A percentile compares a stretch with the other conserved stretches of the same genome.
Evolutionary conservation across 2,797 vertebrate species (phyloP).

Genomic region (Poeciliopsis gracilis): DNA sequence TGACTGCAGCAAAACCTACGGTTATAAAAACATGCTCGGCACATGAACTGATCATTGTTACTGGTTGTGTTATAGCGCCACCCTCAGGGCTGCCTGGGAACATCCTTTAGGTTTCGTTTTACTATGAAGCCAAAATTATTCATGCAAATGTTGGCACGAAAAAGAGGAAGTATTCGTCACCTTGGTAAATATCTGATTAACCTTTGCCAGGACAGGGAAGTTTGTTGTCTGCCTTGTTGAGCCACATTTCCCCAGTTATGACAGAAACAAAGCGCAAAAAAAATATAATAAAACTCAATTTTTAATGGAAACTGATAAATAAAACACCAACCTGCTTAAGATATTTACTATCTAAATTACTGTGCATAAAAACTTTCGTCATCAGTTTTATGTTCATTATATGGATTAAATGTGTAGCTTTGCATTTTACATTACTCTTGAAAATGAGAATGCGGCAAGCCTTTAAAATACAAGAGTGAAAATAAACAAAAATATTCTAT

Average conservation of each 20-base stretch:
- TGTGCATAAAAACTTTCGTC: not conserved
- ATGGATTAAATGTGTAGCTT: not conserved
- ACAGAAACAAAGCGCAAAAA: not conserved
- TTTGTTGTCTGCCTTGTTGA: not conserved
- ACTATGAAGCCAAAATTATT: not conserved
- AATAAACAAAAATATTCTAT: not conserved
- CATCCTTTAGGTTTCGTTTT: conserved; percentile 17
- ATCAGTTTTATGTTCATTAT: not conserved
- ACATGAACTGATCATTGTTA: not conserved
- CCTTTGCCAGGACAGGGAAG: not conserved
- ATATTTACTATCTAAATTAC: not conserved
- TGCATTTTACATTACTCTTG: not conserved
- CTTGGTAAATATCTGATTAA: not conserved
- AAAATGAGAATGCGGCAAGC: not conserved
- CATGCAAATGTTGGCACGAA: not conserved
- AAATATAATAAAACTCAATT: not conserved
- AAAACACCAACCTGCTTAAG: not conserved
- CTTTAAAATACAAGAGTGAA: not conserved
- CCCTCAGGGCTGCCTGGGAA: not conserved
- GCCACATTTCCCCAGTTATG: not conserved
- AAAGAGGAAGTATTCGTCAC: accelerated
- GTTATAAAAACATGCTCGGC: not conserved
- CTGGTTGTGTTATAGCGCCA: conserved; percentile 28
- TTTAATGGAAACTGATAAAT: not conserved
- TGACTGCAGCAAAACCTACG: not conserved